Evolutionary conservation across 2,888 invertebrate genomes (phyloP), one percentile per base, ranked within the genome.

Genomic region (Cantharis rufa): DNA sequence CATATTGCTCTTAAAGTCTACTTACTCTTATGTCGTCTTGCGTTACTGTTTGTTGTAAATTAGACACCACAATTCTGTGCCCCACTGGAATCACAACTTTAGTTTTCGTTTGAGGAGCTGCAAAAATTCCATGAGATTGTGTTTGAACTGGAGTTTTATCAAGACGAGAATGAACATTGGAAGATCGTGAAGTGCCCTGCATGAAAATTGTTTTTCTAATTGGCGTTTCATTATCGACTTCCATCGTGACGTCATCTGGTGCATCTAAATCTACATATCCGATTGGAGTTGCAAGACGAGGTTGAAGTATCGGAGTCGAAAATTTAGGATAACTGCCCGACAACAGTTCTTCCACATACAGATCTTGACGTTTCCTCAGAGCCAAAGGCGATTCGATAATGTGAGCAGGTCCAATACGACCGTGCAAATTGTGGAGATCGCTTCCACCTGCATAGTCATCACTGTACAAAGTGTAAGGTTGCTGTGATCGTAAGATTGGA

Each of bases 61-160:
- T 98, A 81, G 97, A 96, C 2, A 98, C 96, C 72, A 96, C 93
- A 85, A 98, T 95, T 84, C 96, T 91, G 87, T 93, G 96, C 66
- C 97, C 96, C 4, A 88, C 87, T 3, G 92, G 89, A 3, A 89
- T 83, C 81, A 90, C 84, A 75, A 88, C 87, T 82, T 88, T 89
- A 2, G 89, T 85, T 83, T 90, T 90, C 2, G 86, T 84, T 75
- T 85, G 84, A 62, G 84, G 83, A 72, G 80, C 77, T 80, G 86
- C 83, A 69, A 88, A 82, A 76, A 85, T 85, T 10, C 86, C 86
- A 77, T 85, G 85, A 15, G 83, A 82, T 21, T 82, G 82, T 21
- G 70, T 77, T n/a, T 83, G 81, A 5, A 77, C 71, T 11, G 88
- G 86, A 15, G 85, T 83, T 1, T 88, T 86, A 80, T 91, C 91